Base-by-base conservation (phyloP, 2,888 invertebrate species). In the Heliconius aoede region DNA sequence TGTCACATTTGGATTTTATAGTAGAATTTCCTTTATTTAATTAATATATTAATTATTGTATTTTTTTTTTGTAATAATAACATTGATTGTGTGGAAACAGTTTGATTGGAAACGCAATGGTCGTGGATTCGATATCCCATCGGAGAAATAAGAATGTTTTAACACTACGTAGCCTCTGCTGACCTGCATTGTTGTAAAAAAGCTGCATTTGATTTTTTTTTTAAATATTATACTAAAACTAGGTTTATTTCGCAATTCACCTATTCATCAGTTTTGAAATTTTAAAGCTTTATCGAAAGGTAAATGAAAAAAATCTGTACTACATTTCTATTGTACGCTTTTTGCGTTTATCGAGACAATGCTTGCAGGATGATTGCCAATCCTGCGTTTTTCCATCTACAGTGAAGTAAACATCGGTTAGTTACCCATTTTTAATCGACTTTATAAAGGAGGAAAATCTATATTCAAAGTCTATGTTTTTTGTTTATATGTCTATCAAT, bases 331-430 rank as follows among this genome's bases (percentile, higher is more conserved):
- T 60, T 60, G 60, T 60, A 26, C 15, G 60, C 15, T 60, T 60
- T 58, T 60, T 60, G 26, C 60, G 5, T 60, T 26, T 60, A 60
- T 60, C 60, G 60, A 26, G 60, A 60, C 60, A 60, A 60, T 60
- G 60, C 60, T 26, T 28, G 60, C 26, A 60, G 60, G 26, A 60
- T 60, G 60, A 60, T 60, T 60, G 60, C 26, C 60, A 60, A 60
- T 60, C 26, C 60, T 60, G 60, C 26, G 26, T 60, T 60, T 60
- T 60, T 26, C 60, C 5, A 60, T 28, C 60, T 60, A 60, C 26
- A 60, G 60, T 24, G 24, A 60, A 60, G 60, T 60, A 60, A 60
- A 60, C 26, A 60, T 26, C 26, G 26, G 60, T 60, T 60, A 60
- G 60, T 26, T 26, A 60, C 60, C 26, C n/a, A 55, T 55, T 55